phyloP scores from a whole-genome alignment of 2,888 invertebrate genomes.

The Eustalomyia histrio region DNA sequence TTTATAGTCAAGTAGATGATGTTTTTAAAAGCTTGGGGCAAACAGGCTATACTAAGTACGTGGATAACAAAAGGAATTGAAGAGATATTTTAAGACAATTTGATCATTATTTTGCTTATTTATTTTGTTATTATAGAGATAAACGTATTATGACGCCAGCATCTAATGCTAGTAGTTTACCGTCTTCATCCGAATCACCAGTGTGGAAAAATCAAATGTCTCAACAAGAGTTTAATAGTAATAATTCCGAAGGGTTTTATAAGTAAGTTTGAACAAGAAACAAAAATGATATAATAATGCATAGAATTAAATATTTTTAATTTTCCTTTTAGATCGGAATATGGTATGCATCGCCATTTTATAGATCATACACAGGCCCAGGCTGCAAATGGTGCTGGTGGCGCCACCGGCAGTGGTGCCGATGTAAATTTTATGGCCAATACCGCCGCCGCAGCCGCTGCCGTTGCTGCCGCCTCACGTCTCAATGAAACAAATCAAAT shows the following conservation, averaged over 20 bases:
- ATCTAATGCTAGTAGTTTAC: slow-evolving; percentile 77
- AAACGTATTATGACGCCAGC: slow-evolving; percentile 78
- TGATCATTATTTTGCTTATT: not conserved
- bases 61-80: not conserved
- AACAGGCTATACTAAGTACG: slow-evolving; percentile 72
- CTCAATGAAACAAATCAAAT: slow-evolving; percentile 76
- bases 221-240: slow-evolving; percentile 78
- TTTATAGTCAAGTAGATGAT: slow-evolving; percentile 79
- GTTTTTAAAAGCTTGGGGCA: slow-evolving; percentile 78
- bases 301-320: not conserved
- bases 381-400: slow-evolving; percentile 74
- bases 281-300: not conserved
- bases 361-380: slow-evolving; percentile 78
- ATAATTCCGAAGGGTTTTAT: slow-evolving; percentile 79
- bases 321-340: slow-evolving; percentile 74
- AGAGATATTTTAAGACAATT: not conserved
- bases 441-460: slow-evolving; percentile 77
- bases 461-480: slow-evolving; percentile 77
- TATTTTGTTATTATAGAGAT: slow-evolving; percentile 70
- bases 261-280: slow-evolving; percentile 69
- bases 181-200: slow-evolving; percentile 78
- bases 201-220: slow-evolving; percentile 79
- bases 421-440: slow-evolving; percentile 78
- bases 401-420: slow-evolving; percentile 59
- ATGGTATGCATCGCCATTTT: slow-evolving; percentile 78